These are phyloP conservation scores for Eclectus roratus DNA, from an alignment of 2,113 vertebrate genomes.

Conservation along the genomic window DNA sequence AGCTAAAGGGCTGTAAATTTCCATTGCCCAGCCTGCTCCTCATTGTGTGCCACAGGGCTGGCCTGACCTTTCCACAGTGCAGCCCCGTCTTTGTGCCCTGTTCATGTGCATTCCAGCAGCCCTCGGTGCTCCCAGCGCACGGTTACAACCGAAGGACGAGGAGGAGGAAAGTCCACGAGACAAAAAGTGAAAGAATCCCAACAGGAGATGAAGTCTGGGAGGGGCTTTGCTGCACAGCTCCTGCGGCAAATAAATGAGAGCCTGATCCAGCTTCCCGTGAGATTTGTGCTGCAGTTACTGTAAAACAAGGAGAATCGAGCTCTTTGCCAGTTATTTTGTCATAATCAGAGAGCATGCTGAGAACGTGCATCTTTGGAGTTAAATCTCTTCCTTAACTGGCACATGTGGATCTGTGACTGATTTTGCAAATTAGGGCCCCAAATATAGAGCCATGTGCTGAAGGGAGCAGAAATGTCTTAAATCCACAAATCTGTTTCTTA, in stretches of 20 bases:
- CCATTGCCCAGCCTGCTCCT: slow-evolving; percentile 56
- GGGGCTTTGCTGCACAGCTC: not conserved
- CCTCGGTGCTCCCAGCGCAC: not conserved
- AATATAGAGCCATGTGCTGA: not conserved
- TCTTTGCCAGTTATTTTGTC: not conserved
- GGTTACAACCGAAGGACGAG: not conserved
- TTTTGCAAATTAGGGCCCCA: not conserved
- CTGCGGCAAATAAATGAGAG: not conserved
- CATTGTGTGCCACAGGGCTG: not conserved
- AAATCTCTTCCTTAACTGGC: not conserved
- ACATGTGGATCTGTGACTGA: not conserved
- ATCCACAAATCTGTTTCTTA: not conserved
- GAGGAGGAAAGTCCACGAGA: not conserved
- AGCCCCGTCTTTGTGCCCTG: not conserved
- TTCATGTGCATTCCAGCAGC: slow-evolving; percentile 8
- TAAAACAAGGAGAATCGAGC: not conserved
- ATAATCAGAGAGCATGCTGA: not conserved
- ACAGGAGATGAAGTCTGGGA: not conserved
- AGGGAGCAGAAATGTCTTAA: not conserved
- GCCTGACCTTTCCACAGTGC: slow-evolving; percentile 56
- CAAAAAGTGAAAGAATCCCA: not conserved
- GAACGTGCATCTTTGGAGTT: not conserved
- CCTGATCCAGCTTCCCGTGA: not conserved
- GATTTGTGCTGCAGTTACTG: not conserved
- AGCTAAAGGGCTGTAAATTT: slow-evolving; percentile 64